These are phyloP conservation scores for Beroe ovata DNA, from an alignment of 37 sponge, comb jelly and placozoan genomes.

Conservation along the genomic window DNA sequence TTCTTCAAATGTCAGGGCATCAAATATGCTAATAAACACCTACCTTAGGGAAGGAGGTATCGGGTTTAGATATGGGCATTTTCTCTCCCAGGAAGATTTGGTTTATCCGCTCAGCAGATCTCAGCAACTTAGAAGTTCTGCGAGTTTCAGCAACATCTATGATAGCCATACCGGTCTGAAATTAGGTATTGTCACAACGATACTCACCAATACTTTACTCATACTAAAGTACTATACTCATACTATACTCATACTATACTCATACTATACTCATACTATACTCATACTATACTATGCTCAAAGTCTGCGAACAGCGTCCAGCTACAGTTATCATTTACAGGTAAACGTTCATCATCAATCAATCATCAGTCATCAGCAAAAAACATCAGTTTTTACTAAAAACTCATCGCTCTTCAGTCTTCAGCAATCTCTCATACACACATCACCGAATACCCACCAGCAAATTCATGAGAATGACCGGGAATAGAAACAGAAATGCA, in stretches of 20 bases:
- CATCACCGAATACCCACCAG: too few relatives aligned
- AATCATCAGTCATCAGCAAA: not conserved
- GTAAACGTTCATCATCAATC: not conserved
- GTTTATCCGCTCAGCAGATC: conserved; percentile 53
- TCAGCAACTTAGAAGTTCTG: not conserved
- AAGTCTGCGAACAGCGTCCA: too few relatives aligned
- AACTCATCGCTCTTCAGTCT: not conserved
- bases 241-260: too few relatives aligned
- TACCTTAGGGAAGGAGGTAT: not conserved
- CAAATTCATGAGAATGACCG: conserved; percentile 50
- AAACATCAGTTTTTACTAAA: not conserved
- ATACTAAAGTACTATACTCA: too few relatives aligned
- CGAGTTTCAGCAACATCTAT: conserved; percentile 24
- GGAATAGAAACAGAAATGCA: not conserved
- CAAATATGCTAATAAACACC: too few relatives aligned
- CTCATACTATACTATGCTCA: too few relatives aligned
- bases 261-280: too few relatives aligned
- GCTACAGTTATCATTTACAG: not conserved
- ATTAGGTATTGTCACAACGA: too few relatives aligned
- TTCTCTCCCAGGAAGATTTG: conserved; percentile 51
- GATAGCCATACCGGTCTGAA: conserved; percentile 45
- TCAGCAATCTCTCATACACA: not conserved
- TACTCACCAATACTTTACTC: too few relatives aligned
- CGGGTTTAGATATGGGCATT: not conserved
- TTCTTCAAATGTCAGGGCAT: too few relatives aligned